These are phyloP conservation scores for Heliornis fulica DNA, from an alignment of 2,113 vertebrate genomes.

Conservation along the genomic window DNA sequence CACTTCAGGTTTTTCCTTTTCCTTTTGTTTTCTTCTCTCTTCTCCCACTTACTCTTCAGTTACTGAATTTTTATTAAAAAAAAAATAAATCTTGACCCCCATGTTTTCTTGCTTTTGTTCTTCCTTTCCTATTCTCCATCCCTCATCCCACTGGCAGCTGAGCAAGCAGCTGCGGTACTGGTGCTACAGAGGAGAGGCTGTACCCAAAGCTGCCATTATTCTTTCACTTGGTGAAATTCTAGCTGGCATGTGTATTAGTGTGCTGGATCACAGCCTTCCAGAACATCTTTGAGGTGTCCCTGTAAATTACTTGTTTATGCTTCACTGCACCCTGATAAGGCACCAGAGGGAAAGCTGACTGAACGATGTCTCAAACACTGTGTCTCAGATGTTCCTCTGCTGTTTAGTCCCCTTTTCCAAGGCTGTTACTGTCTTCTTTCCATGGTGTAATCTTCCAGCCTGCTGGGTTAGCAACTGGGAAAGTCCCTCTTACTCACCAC, in stretches of 20 bases:
- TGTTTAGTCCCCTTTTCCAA: accelerated
- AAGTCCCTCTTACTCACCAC: not conserved
- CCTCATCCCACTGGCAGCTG: too few species aligned
- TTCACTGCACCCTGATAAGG: not conserved
- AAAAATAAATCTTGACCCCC: too few species aligned
- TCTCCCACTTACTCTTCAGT: too few species aligned
- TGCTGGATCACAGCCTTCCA: not conserved
- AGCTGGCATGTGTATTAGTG: not conserved
- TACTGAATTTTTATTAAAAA: too few species aligned
- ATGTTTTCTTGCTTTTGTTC: too few species aligned
- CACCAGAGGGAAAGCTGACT: not conserved
- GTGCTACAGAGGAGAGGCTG: not conserved
- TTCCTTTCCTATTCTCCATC: too few species aligned
- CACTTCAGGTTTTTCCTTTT: too few species aligned
- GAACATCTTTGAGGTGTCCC: not conserved
- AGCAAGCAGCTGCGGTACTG: accelerated
- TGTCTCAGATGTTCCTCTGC: not conserved
- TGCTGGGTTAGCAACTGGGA: not conserved
- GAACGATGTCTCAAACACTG: not conserved
- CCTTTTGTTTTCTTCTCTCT: too few species aligned
- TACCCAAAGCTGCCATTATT: not conserved
- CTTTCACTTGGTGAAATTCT: not conserved
- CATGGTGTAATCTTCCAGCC: accelerated
- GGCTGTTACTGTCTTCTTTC: not conserved
- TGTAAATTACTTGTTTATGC: not conserved